These are phyloP conservation scores for Tenualosa thibaudeaui DNA, from an alignment of 2,797 vertebrate species.

Conservation along the genomic window DNA sequence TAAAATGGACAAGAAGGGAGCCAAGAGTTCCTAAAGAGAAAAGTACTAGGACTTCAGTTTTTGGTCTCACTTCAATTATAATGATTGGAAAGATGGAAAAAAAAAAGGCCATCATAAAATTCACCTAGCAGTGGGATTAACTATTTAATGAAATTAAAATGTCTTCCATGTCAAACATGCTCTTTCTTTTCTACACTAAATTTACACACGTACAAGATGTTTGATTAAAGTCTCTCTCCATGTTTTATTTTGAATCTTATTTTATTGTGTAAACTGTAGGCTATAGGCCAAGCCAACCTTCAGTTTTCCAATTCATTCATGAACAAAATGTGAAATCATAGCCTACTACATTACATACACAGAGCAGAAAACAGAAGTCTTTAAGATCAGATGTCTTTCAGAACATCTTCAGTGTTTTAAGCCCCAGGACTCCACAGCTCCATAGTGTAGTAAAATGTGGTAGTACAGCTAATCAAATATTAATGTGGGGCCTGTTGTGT, in stretches of 20 bases:
- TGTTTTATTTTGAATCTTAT: not conserved
- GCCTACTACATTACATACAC: not conserved
- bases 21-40: conserved; percentile 43
- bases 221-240: not conserved
- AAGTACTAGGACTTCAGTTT: not conserved
- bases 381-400: not conserved
- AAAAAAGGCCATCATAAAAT: not conserved
- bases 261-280: not conserved
- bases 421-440: too few relatives aligned
- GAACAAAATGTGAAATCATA: not conserved
- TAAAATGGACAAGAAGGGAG: conserved; percentile 48
- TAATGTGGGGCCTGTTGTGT: too few relatives aligned
- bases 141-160: not conserved
- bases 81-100: not conserved
- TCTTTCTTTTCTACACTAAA: not conserved
- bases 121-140: not conserved
- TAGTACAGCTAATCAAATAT: too few relatives aligned
- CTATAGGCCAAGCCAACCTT: not conserved
- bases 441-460: too few relatives aligned
- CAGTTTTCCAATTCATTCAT: not conserved
- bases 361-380: not conserved
- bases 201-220: not conserved
- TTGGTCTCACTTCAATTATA: not conserved
- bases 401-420: too few relatives aligned
- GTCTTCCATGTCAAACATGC: not conserved